Conservation (phyloP, 2,888 invertebrate species). For the Meta bourneti region DNA sequence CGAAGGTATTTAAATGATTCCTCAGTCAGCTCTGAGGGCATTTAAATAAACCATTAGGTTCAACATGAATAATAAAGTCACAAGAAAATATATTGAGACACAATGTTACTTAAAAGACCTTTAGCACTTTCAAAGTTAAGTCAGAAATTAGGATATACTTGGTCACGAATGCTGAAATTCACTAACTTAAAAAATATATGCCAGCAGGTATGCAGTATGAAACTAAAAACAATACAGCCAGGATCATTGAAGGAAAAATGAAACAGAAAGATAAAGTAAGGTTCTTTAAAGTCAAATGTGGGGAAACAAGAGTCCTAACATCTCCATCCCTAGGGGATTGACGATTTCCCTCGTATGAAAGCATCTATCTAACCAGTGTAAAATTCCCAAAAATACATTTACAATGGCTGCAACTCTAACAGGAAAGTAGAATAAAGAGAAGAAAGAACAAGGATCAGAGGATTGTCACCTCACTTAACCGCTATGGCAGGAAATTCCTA, state of each 20-base stretch:
- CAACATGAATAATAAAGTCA: too few species aligned
- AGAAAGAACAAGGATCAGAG: constrained; percentile 57
- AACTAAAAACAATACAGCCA: not conserved
- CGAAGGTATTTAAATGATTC: too few species aligned
- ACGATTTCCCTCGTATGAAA: constrained; percentile 53
- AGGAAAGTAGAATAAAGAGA: constrained; percentile 64
- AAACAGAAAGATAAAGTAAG: too few species aligned
- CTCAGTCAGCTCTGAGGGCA: too few species aligned
- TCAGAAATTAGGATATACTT: too few species aligned
- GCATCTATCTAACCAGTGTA: constrained; percentile 74
- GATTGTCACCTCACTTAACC: constrained; percentile 68
- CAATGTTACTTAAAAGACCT: too few species aligned
- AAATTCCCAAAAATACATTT: constrained; percentile 73
- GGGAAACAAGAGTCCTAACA: not conserved
- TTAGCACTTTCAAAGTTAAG: too few species aligned
- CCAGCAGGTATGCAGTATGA: not conserved
- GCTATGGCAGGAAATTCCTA: constrained; percentile 75
- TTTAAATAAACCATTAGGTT: too few species aligned
- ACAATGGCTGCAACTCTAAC: constrained; percentile 56
- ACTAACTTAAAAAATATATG: not conserved
- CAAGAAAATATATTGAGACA: too few species aligned
- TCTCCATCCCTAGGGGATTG: constrained; percentile 27
- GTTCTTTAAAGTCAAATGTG: too few species aligned
- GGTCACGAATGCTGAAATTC: too few species aligned
- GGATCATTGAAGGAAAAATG: too few species aligned